Percentiles rank a stretch among this genome's conserved stretches.
phyloP scores from a whole-genome alignment of 2,888 invertebrate genomes.

The Coenonympha glycerion region DNA sequence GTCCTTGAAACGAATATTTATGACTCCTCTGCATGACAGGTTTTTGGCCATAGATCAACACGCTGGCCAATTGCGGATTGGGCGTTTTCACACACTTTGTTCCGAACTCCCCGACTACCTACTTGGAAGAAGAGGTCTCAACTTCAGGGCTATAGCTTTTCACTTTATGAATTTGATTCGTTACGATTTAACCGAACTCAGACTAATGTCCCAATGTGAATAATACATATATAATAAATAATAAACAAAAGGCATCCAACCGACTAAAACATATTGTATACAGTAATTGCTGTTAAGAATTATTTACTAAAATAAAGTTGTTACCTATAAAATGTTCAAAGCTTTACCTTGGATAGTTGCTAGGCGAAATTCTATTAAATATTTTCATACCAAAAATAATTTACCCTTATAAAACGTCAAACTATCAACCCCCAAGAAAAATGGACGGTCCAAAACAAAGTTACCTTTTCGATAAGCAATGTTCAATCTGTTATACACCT shows the following conservation, averaged over 20 bases:
- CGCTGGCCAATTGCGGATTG: too few species aligned
- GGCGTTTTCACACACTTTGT: too few species aligned
- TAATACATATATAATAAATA: too few species aligned
- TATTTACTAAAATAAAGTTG: not conserved
- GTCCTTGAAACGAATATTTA: too few species aligned
- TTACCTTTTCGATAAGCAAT: slow-evolving; percentile 12
- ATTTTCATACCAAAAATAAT: slow-evolving; percentile 15
- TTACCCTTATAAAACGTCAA: slow-evolving; percentile 24
- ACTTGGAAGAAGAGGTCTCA: too few species aligned
- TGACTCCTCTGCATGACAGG: too few species aligned
- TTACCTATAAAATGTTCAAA: not conserved
- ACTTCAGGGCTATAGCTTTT: too few species aligned
- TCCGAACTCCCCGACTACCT: too few species aligned
- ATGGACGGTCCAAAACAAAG: slow-evolving; percentile 20
- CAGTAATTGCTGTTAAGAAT: not conserved
- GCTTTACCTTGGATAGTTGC: not conserved
- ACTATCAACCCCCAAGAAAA: slow-evolving; percentile 26
- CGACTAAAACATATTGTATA: not conserved
- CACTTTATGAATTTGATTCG: too few species aligned
- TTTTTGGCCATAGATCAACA: too few species aligned
- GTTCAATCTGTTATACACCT: not conserved
- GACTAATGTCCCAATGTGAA: too few species aligned
- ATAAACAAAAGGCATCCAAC: not conserved
- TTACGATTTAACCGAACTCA: too few species aligned
- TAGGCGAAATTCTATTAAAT: slow-evolving; percentile 13